Evolutionary conservation across 2,888 invertebrate species (phyloP).

Genomic region (Poecilobothrus nobilitatus): DNA sequence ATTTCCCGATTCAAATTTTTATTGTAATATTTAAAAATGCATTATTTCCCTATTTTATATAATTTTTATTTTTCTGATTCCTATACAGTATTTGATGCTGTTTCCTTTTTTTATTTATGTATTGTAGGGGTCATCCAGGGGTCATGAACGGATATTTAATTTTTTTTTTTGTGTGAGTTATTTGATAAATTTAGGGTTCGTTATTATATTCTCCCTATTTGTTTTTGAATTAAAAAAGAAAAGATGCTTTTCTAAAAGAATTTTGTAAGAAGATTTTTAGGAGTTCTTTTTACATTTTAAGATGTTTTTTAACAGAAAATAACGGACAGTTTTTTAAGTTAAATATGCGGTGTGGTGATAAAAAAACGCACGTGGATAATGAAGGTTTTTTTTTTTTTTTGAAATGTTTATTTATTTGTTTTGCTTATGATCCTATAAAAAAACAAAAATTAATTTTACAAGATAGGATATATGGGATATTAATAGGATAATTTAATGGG

Average conservation of each 20-base stretch:
- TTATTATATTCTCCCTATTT: background rate
- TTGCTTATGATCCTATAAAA: too few relatives aligned
- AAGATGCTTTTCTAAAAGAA: background rate
- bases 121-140: background rate
- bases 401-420: too few relatives aligned
- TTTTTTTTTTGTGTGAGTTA: background rate
- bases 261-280: background rate
- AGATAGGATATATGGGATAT: background rate
- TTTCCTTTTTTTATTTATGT: background rate
- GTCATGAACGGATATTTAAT: background rate
- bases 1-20: too few relatives aligned
- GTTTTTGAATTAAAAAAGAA: too few relatives aligned
- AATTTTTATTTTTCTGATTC: too few relatives aligned
- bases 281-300: background rate
- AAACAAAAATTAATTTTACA: too few relatives aligned
- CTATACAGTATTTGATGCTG: too few relatives aligned
- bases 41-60: background rate
- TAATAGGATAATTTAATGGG: constrained; percentile 3
- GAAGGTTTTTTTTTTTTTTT: background rate
- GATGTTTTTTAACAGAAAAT: background rate
- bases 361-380: constrained; percentile 3
- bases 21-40: too few relatives aligned
- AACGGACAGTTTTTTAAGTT: background rate
- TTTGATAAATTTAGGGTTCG: background rate
- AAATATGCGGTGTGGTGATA: background rate